Base-by-base conservation (phyloP, 2,113 vertebrate species). In the Nesospiza acunhae region DNA sequence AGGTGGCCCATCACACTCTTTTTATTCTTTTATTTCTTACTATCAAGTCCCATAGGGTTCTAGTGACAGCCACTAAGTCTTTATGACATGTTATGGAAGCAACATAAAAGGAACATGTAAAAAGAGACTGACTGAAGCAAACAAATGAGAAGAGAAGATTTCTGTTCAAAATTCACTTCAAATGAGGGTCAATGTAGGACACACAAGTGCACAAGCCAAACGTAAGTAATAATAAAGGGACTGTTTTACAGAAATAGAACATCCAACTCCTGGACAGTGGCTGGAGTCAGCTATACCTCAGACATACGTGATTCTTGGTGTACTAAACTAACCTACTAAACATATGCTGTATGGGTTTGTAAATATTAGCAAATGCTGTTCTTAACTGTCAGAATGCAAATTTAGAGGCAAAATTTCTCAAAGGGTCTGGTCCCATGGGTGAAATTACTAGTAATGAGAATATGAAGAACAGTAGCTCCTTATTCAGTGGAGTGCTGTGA, bases 321-420 rank as follows among this genome's bases (percentile, higher is more conserved):
- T 68, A 52, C 5, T 75, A 31, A 76, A 73, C 37, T 70, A 35
- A 41, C 53, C 39, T 49, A 64, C 16, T 81, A 81, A 80, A 78
- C 23, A 55, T 50, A 62, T 7, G 5, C 15, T 30, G 7, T 33
- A 50, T 15, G 8, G 23, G 66, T 70, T 46, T 73, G 46, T 62
- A 83, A 93, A 95, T 76, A 77, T 66, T 85, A 87, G 44, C 49
- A 90, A 88, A 84, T 52, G 24, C 3, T 74, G 56, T 46, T 76
- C 39, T 88, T 68, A 87, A 87, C 56, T 90, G 50, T 88, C 84
- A 62, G 67, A 90, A 93, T 79, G 74, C 59, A 93, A 79, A 85
- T 84, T 72, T 76, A 81, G 56, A 94, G 46, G 56, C 52, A 94
- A 67, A 89, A 81, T 81, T 72, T 85, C 68, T 66, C 75, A 84